Conservation (phyloP, 2,113 vertebrate species). For the Melanostigma gelatinosum region DNA sequence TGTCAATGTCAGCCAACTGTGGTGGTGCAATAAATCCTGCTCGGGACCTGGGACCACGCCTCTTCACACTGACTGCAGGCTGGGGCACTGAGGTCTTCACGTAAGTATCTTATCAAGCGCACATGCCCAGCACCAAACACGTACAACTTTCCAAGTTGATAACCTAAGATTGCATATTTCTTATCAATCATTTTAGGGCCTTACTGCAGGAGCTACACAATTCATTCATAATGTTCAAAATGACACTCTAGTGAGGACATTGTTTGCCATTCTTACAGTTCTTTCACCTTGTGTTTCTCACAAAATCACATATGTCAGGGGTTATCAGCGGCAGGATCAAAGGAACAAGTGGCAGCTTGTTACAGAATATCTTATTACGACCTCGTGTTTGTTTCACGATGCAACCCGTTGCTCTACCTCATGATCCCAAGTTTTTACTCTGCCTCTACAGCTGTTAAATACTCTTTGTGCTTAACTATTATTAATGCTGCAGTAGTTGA, state of each 20-base stretch:
- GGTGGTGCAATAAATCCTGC: constrained; percentile 90
- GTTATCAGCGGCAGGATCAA: constrained; percentile 28
- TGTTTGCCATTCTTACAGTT: neutral
- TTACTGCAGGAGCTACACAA: neutral
- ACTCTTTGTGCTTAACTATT: neutral
- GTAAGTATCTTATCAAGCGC: constrained; percentile 60
- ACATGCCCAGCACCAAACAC: constrained; percentile 5
- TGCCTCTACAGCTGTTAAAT: neutral
- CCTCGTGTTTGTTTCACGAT: neutral
- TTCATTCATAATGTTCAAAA: neutral
- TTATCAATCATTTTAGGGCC: neutral
- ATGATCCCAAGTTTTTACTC: neutral
- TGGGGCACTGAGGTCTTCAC: constrained; percentile 89
- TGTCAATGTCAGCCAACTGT: constrained; percentile 87
- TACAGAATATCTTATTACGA: constrained; percentile 5
- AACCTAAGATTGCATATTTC: neutral
- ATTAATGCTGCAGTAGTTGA: neutral
- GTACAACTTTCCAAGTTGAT: neutral
- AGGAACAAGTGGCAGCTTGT: constrained; percentile 10
- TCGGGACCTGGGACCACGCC: constrained; percentile 87
- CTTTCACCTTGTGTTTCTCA: neutral
- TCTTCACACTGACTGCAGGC: constrained; percentile 88
- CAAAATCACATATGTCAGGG: neutral
- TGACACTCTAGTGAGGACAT: neutral
- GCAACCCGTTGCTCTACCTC: neutral